These are phyloP conservation scores for Drosophila erecta DNA, from an alignment of 1,140 invertebrate species.

Conservation along the genomic window DNA sequence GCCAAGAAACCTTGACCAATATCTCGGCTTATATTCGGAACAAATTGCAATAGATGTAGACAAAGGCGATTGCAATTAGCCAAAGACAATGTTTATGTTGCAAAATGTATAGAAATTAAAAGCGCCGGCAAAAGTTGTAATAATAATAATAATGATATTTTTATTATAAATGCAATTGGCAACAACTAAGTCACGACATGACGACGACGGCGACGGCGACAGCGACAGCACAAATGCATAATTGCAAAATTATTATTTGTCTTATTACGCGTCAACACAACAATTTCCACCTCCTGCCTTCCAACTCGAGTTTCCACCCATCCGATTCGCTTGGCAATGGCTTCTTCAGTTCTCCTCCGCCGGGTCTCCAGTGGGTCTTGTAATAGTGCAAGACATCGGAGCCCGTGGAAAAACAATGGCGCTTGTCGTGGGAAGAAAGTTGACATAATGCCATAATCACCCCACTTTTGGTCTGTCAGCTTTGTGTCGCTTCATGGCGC, in stretches of 20 bases:
- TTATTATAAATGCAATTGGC: conserved; percentile 74
- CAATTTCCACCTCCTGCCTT: conserved; percentile 39
- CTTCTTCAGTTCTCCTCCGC: conserved; percentile 16
- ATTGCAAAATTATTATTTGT: conserved; percentile 74
- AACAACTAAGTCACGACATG: conserved; percentile 73
- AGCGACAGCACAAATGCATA: conserved; percentile 59
- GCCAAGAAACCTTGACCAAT: conserved; percentile 75
- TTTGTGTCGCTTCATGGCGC: conserved; percentile 62
- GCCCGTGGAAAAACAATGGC: conserved; percentile 52
- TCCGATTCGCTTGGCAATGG: conserved; percentile 14
- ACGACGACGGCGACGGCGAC: conserved; percentile 16
- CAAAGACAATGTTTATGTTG: conserved; percentile 69
- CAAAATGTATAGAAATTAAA: conserved; percentile 68
- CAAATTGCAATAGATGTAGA: conserved; percentile 61
- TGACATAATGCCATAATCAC: conserved; percentile 82
- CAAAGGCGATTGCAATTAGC: conserved; percentile 70
- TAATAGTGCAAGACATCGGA: conserved; percentile 18
- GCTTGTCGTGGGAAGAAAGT: conserved; percentile 77
- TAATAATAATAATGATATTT: conserved; percentile 34
- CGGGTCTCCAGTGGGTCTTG: conserved; percentile 20
- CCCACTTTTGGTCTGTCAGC: conserved; percentile 59
- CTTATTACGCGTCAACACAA: conserved; percentile 60
- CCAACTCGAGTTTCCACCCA: conserved; percentile 46
- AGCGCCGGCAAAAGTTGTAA: conserved; percentile 42
- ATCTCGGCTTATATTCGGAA: conserved; percentile 57